Conservation (phyloP, 2,113 vertebrate genomes). For the Hemibagrus wyckioides region DNA sequence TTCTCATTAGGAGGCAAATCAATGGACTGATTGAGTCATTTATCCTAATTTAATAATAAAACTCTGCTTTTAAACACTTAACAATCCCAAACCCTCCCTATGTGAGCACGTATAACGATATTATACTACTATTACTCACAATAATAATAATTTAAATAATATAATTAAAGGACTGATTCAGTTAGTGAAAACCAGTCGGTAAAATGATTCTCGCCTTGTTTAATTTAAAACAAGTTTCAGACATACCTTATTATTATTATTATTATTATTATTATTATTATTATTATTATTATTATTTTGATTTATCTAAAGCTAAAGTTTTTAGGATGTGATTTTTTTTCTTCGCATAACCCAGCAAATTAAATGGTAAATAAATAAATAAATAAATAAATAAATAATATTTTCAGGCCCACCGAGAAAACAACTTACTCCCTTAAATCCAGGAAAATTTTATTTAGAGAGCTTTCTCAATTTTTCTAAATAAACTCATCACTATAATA, state of each 20-base stretch:
- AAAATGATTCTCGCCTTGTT: not conserved
- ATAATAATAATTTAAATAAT: not conserved
- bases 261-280: too few relatives aligned
- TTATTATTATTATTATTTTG: not conserved
- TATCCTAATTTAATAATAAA: conserved; percentile 15
- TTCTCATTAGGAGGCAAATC: conserved; percentile 7
- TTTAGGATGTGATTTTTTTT: not conserved
- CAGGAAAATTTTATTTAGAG: not conserved
- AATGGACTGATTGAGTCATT: not conserved
- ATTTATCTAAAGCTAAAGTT: not conserved
- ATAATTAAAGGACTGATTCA: not conserved
- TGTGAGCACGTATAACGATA: not conserved
- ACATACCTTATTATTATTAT: not conserved
- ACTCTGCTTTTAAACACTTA: not conserved
- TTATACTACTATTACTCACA: not conserved
- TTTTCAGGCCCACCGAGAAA: not conserved
- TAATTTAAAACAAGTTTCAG: not conserved
- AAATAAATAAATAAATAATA: not conserved
- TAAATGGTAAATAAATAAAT: not conserved
- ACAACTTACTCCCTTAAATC: not conserved
- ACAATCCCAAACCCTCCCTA: not conserved
- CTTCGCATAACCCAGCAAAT: not conserved
- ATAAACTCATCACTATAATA: not conserved
- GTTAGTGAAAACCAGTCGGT: not conserved
- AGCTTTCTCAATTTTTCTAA: not conserved